Conservation (phyloP, 2,888 invertebrate species). For the Oxytorus armatus region DNA sequence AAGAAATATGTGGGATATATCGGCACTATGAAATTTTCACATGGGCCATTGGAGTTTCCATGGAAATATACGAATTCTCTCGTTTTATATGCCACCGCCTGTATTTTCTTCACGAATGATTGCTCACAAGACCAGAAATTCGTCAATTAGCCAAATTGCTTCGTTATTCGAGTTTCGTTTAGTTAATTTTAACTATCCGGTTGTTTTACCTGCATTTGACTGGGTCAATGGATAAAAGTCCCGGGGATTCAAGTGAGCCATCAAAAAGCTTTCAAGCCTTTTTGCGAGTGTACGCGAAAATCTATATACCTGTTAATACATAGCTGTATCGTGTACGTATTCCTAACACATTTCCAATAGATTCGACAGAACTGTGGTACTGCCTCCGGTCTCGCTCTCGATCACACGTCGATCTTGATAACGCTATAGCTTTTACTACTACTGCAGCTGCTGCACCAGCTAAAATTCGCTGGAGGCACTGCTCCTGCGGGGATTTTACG, state of each 20-base stretch:
- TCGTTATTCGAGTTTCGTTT: not conserved
- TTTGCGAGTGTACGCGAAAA: not conserved
- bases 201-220: not conserved
- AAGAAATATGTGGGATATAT: too few relatives aligned
- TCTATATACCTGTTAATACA: slow-evolving; percentile 6
- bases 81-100: too few relatives aligned
- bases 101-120: too few relatives aligned
- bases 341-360: slow-evolving; percentile 46
- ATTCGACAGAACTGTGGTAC: slow-evolving; percentile 25
- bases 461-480: slow-evolving; percentile 52
- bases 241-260: slow-evolving; percentile 16
- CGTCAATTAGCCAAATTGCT: not conserved
- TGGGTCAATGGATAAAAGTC: slow-evolving; percentile 2
- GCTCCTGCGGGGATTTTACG: slow-evolving; percentile 50
- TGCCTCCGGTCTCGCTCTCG: slow-evolving; percentile 52
- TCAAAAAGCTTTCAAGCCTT: slow-evolving; percentile 21
- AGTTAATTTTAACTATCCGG: not conserved
- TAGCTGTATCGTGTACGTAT: not conserved
- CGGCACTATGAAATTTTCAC: too few relatives aligned
- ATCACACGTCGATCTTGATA: slow-evolving; percentile 71
- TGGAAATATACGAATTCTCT: too few relatives aligned
- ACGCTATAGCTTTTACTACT: slow-evolving; percentile 55
- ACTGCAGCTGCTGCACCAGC: slow-evolving; percentile 34
- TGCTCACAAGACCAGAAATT: not conserved
- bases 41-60: too few relatives aligned